Percentiles rank a stretch among this genome's conserved stretches.
Evolutionary conservation across 1,140 invertebrate species (phyloP).

Genomic region (Leptopilina boulardi): DNA sequence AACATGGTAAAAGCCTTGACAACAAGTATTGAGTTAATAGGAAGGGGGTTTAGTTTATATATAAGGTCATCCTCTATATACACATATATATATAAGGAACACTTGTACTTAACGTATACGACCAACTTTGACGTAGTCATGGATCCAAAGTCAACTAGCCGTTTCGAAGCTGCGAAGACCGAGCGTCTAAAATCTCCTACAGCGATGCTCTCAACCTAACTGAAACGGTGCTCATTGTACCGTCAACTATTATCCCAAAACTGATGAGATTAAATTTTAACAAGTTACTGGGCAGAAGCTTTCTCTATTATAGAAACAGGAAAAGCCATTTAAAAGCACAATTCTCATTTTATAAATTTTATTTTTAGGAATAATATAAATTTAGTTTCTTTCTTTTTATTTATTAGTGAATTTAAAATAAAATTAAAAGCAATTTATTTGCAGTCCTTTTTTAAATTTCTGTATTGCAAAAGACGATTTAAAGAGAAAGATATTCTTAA

Average conservation of each 20-base stretch:
- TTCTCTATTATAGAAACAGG: neutral
- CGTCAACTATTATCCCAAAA: neutral
- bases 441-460: too few relatives aligned
- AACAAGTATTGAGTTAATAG: neutral
- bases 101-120: conserved; percentile 10
- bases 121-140: conserved; percentile 17
- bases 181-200: conserved; percentile 11
- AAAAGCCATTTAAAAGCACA: neutral
- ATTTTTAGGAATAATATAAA: conserved; percentile 44
- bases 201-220: conserved; percentile 27
- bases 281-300: neutral
- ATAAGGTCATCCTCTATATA: conserved; percentile 6
- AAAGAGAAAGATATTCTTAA: too few relatives aligned
- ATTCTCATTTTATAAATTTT: neutral
- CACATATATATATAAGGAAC: too few relatives aligned
- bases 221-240: neutral
- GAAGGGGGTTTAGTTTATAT: too few relatives aligned
- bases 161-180: neutral
- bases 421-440: too few relatives aligned
- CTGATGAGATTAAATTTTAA: conserved; percentile 13
- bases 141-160: conserved; percentile 25
- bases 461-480: too few relatives aligned
- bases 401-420: too few relatives aligned
- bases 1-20: neutral
- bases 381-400: conserved; percentile 41